Conservation (phyloP, 2,888 invertebrate species). For the Drosophila lutescens region DNA sequence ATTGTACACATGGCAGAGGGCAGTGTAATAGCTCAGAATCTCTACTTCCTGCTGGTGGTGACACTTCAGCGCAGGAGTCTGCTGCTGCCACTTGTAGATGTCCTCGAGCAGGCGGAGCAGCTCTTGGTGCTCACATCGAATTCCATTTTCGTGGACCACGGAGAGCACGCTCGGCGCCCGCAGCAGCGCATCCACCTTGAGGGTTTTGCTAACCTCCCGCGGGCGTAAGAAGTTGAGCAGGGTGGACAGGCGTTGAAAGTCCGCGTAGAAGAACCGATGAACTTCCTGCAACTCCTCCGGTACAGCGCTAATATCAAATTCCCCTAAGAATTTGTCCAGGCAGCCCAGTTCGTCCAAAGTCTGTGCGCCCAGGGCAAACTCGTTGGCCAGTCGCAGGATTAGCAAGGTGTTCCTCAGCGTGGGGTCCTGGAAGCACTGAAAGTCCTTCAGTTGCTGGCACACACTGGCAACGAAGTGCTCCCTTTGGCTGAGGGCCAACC, state of each 20-base stretch:
- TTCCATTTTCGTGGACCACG: slow-evolving; percentile 68
- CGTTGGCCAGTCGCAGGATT: slow-evolving; percentile 79
- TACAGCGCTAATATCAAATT: slow-evolving; percentile 58
- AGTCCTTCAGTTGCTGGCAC: slow-evolving; percentile 65
- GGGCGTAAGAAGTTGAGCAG: slow-evolving; percentile 70
- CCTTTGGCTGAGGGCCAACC: slow-evolving; percentile 64
- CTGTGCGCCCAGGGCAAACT: slow-evolving; percentile 68
- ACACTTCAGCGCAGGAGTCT: slow-evolving; percentile 61
- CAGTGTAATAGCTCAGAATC: slow-evolving; percentile 77
- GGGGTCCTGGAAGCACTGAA: slow-evolving; percentile 62
- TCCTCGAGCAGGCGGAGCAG: slow-evolving; percentile 70
- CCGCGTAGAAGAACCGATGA: slow-evolving; percentile 79
- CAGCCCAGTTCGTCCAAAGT: slow-evolving; percentile 72
- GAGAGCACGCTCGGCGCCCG: slow-evolving; percentile 64
- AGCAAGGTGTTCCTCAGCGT: slow-evolving; percentile 76
- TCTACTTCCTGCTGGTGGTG: slow-evolving; percentile 74
- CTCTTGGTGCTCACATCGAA: slow-evolving; percentile 71
- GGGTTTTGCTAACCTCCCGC: slow-evolving; percentile 56
- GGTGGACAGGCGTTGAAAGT: slow-evolving; percentile 75
- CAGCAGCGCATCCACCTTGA: slow-evolving; percentile 70
- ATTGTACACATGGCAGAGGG: slow-evolving; percentile 74
- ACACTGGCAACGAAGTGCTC: slow-evolving; percentile 76
- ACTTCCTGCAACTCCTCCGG: slow-evolving; percentile 68
- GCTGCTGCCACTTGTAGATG: slow-evolving; percentile 74
- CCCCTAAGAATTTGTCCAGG: slow-evolving; percentile 63